Percentiles rank a stretch among this genome's conserved stretches.
These are phyloP conservation scores for Nomada fucata DNA, from an alignment of 2,888 invertebrate species.

Conservation along the genomic window DNA sequence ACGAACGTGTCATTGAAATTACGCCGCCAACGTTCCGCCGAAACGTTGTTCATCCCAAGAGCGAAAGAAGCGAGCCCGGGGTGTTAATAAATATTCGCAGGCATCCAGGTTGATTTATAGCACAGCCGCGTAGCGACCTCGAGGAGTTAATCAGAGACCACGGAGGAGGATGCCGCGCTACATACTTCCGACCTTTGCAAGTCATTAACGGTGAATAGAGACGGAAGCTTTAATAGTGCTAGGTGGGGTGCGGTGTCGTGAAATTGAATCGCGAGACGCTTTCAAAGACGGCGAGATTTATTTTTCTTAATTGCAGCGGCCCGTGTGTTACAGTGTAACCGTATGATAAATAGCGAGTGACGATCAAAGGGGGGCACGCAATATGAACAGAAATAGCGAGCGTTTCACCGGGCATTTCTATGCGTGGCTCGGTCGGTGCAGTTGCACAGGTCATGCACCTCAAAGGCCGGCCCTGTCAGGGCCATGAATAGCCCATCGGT, in stretches of 20 bases:
- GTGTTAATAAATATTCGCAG: conserved; percentile 3
- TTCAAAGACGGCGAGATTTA: not conserved
- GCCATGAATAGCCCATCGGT: conserved; percentile 70
- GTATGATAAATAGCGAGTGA: conserved; percentile 41
- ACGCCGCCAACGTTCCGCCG: too few relatives aligned
- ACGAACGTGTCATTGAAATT: too few relatives aligned
- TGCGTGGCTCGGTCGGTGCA: conserved; percentile 53
- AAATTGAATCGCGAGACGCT: conserved; percentile 15
- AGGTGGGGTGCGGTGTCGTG: not conserved
- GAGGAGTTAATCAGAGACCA: conserved; percentile 22
- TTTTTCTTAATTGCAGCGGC: conserved; percentile 24
- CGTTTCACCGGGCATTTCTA: conserved; percentile 57
- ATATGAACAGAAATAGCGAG: conserved; percentile 53
- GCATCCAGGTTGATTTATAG: not conserved
- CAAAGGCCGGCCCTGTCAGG: conserved; percentile 67
- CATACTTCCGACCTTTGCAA: conserved; percentile 15
- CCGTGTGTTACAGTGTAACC: conserved; percentile 19
- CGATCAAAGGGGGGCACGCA: conserved; percentile 51
- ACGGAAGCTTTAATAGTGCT: conserved; percentile 9
- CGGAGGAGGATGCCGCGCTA: conserved; percentile 13
- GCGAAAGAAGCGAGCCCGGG: too few relatives aligned
- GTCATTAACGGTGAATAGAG: conserved; percentile 39
- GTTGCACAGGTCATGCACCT: conserved; percentile 69
- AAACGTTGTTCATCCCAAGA: too few relatives aligned
- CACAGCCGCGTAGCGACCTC: not conserved